These are phyloP conservation scores for Notarius quadriscutis DNA, from an alignment of 2,113 vertebrate genomes.

Conservation along the genomic window DNA sequence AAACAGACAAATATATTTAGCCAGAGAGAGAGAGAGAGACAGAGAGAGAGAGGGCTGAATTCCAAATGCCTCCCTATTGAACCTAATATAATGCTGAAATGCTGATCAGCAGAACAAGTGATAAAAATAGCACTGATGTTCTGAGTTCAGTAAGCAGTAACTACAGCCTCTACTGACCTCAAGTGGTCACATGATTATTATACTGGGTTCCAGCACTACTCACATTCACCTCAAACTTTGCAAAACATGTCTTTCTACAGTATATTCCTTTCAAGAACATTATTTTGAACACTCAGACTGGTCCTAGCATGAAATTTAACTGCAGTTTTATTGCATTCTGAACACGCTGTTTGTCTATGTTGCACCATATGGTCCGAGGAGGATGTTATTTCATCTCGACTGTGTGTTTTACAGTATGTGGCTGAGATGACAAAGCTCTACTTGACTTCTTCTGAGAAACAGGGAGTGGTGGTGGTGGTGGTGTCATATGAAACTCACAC, in stretches of 20 bases:
- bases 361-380: too few species aligned
- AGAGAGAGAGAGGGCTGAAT: conserved; percentile 2
- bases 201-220: background rate
- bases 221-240: background rate
- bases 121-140: conserved; percentile 21
- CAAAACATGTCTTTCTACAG: background rate
- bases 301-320: background rate
- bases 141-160: background rate
- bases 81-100: conserved; percentile 17
- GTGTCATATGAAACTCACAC: background rate
- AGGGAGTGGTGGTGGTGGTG: background rate
- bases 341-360: too few species aligned
- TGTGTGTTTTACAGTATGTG: too few species aligned
- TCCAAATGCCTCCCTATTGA: conserved; percentile 23
- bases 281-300: background rate
- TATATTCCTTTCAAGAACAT: background rate
- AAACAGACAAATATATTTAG: background rate
- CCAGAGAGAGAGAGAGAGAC: background rate
- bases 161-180: conserved; percentile 14
- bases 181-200: background rate
- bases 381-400: too few species aligned
- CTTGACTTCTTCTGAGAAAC: background rate
- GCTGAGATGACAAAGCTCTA: too few species aligned
- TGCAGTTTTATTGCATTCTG: background rate
- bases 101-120: conserved; percentile 27